Evolutionary conservation across 2,797 vertebrate genomes (phyloP), one percentile per base, ranked within the genome.

Genomic region (Myotis myotis): DNA sequence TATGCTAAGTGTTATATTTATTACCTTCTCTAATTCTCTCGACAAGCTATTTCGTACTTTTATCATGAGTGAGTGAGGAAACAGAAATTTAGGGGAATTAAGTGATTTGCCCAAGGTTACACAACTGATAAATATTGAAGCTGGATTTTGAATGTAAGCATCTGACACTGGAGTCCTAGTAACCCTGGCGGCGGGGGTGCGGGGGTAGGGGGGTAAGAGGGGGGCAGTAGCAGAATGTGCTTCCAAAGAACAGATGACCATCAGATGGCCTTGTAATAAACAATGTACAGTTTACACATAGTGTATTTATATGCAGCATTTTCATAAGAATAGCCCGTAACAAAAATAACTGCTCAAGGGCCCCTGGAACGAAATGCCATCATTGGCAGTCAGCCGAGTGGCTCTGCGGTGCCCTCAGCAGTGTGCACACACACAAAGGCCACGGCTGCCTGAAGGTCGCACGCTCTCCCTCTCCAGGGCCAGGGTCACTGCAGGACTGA

Each of bases 401-500:
- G 70, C n/a, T 86, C 25, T 33, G 36, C 19, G 74, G 60, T 25
- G 94, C 87, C 91, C 72, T 93, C 60, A 94, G 89, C 71, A 1
- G 8, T 80, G 66, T 84, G 47, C 60, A 20, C 49, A 60, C 75
- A 28, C n/a, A 81, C 36, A 22, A 53, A 76, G 70, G 6, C 86
- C 83, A 85, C 0, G 0, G 55, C 36, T 62, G 60, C 75, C 89
- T 83, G 75, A 89, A 89, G 78, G 86, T 71, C 60, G 3, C 11
- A 33, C 1, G 5, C 7, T 38, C 74, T 93, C 22, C 36, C 30
- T 91, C 13, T 41, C 70, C 13, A 44, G 38, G 6, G 10, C 38
- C 51, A 62, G 84, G 64, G 86, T 66, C 79, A 71, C 79, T 36
- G 13, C 4, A 55, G 55, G 60, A n/a, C 62, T 8, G 49, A 41